A percentile compares a stretch with the other conserved stretches of the same genome.
These are phyloP conservation scores for Zaprionus lineosus DNA, from an alignment of 2,888 invertebrate genomes.

Conservation along the genomic window DNA sequence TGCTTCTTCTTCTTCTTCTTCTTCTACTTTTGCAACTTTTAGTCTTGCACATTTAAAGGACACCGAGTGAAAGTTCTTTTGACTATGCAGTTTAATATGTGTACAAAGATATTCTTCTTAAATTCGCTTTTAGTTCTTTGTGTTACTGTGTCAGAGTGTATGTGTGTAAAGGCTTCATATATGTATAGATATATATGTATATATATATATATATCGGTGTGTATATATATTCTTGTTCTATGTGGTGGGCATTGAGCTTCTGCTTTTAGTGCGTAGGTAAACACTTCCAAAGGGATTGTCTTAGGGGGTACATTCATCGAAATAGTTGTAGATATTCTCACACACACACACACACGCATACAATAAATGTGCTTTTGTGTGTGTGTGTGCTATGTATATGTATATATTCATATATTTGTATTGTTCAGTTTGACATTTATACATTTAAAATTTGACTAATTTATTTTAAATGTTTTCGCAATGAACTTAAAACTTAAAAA, in stretches of 20 bases:
- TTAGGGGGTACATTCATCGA: constrained; percentile 65
- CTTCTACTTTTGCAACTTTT: constrained; percentile 40
- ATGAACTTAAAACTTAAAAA: constrained; percentile 33
- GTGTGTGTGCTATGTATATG: constrained; percentile 15
- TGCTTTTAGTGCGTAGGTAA: constrained; percentile 52
- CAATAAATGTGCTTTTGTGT: too few relatives aligned
- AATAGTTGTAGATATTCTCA: constrained; percentile 61
- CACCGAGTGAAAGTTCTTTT: constrained; percentile 71
- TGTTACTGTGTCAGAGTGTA: too few relatives aligned
- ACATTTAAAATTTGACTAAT: constrained; percentile 64
- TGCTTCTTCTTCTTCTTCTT: constrained; percentile 14
- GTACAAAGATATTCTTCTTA: constrained; percentile 54
- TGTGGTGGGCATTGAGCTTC: constrained; percentile 40
- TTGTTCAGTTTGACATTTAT: constrained; percentile 21
- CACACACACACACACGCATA: too few relatives aligned
- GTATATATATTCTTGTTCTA: constrained; percentile 28
- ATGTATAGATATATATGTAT: constrained; percentile 21
- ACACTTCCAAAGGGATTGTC: constrained; percentile 78
- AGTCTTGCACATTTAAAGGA: constrained; percentile 61
- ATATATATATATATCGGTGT: constrained; percentile 16
- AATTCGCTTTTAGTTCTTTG: constrained; percentile 75
- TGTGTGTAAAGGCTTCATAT: constrained; percentile 21
- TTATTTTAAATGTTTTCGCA: constrained; percentile 37
- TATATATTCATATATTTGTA: constrained; percentile 12
- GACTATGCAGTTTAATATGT: constrained; percentile 68